These are phyloP conservation scores for Tapirus indicus DNA, from an alignment of 2,797 vertebrate species.

Conservation along the genomic window DNA sequence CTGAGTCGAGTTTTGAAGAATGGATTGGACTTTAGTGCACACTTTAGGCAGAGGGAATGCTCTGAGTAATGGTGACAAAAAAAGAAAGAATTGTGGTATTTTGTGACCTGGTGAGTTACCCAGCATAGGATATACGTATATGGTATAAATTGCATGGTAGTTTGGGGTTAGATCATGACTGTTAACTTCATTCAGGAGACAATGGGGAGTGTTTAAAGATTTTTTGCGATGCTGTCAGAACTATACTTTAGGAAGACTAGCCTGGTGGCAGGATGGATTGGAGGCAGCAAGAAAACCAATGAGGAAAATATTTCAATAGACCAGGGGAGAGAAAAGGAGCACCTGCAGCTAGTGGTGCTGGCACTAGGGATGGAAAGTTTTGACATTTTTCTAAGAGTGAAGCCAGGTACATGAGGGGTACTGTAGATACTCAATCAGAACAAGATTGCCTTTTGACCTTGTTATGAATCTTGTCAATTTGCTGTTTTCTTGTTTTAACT, in stretches of 20 bases:
- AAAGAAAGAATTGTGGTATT: not conserved
- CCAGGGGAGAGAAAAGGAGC: not conserved
- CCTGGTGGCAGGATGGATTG: not conserved
- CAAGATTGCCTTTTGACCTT: no score
- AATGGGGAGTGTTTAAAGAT: not conserved
- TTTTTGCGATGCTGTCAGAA: not conserved
- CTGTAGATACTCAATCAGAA: no score
- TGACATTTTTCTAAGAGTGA: not conserved
- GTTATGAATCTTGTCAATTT: no score
- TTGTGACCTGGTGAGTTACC: not conserved
- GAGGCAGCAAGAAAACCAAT: not conserved
- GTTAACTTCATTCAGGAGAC: slow-evolving; percentile 19
- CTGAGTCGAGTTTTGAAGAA: not conserved
- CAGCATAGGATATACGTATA: not conserved
- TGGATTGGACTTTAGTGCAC: not conserved
- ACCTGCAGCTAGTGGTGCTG: not conserved
- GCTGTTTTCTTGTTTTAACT: no score
- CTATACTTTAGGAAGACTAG: not conserved
- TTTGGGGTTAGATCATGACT: not conserved
- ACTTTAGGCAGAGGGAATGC: not conserved
- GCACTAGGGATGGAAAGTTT: not conserved
- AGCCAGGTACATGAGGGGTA: no score
- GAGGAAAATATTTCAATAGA: not conserved
- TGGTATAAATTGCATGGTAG: not conserved
- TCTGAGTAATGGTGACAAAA: not conserved